Conservation (phyloP, 2,113 vertebrate genomes). For the Tachuris rubrigastra region DNA sequence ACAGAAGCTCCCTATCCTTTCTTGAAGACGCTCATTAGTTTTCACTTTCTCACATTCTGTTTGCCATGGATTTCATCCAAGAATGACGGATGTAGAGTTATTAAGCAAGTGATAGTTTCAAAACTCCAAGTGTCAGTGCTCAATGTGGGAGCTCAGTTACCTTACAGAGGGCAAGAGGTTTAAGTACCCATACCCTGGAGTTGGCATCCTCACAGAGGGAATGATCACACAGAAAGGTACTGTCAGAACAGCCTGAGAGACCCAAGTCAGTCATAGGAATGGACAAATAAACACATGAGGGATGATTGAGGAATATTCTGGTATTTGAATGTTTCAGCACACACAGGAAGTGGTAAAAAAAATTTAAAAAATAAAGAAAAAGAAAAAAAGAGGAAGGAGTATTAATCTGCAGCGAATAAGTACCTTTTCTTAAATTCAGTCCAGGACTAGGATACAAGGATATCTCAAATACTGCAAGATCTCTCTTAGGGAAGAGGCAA, state of each 20-base stretch:
- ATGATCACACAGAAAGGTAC: neutral
- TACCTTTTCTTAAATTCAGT: neutral
- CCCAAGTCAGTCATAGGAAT: neutral
- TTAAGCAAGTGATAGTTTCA: conserved; percentile 78
- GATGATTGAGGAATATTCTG: neutral
- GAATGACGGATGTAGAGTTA: conserved; percentile 73
- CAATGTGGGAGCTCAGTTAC: conserved; percentile 65
- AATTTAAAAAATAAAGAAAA: neutral
- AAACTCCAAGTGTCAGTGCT: conserved; percentile 71
- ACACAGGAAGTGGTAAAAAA: neutral
- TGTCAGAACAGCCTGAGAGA: conserved; percentile 8
- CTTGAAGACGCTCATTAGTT: conserved; percentile 79
- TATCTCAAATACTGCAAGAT: neutral
- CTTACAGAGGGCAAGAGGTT: conserved; percentile 40
- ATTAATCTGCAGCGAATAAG: neutral
- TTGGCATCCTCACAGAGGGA: neutral
- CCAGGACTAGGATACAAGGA: neutral
- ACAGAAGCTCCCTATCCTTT: conserved; percentile 77
- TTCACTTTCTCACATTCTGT: conserved; percentile 80
- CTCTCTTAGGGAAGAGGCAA: neutral
- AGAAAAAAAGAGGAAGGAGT: neutral
- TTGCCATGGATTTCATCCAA: conserved; percentile 77
- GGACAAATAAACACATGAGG: neutral
- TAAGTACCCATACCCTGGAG: neutral
- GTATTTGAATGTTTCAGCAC: neutral